phyloP scores from a whole-genome alignment of 2,797 vertebrate genomes.

The Enteromius argenteus region DNA sequence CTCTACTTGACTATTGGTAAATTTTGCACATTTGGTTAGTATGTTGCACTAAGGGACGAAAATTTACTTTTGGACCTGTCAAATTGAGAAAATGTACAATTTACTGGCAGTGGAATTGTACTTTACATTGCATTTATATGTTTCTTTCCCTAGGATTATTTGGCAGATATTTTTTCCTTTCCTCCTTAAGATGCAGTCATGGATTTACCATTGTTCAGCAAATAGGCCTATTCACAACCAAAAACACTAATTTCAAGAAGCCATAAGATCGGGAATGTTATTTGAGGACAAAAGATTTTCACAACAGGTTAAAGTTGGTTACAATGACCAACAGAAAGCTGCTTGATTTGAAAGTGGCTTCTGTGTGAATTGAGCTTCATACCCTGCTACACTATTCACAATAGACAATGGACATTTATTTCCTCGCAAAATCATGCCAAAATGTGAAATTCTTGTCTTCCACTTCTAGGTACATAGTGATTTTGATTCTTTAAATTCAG shows the following conservation, averaged over 20 bases:
- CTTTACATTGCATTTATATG: background rate
- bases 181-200: background rate
- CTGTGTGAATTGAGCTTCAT: background rate
- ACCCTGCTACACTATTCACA: background rate
- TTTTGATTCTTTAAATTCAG: background rate
- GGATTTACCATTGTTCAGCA: background rate
- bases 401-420: background rate
- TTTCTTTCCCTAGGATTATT: background rate
- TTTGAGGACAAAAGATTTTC: background rate
- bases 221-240: background rate
- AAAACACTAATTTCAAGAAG: background rate
- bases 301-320: background rate
- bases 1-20: background rate
- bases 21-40: background rate
- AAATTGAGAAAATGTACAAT: background rate
- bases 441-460: background rate
- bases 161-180: background rate
- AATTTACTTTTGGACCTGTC: background rate
- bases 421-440: background rate
- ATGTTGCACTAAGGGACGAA: background rate
- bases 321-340: background rate
- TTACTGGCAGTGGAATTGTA: background rate
- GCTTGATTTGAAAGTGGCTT: background rate
- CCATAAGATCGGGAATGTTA: background rate
- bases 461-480: background rate